phyloP scores from a whole-genome alignment of 2,113 vertebrate genomes.

The Notothenia coriiceps region DNA sequence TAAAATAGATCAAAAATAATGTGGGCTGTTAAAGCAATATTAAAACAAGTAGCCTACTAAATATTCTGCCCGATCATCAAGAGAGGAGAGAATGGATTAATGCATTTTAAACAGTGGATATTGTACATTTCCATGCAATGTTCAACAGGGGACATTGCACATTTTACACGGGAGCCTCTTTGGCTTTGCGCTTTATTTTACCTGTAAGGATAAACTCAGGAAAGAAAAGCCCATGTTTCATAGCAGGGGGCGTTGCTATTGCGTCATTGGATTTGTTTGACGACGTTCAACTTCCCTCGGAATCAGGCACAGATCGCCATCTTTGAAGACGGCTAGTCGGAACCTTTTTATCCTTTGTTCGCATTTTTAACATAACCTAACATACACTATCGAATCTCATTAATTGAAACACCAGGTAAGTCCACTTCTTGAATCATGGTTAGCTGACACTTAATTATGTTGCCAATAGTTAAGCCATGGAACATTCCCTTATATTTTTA shows the following conservation, averaged over 20 bases:
- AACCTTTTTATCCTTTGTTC: conserved; percentile 16
- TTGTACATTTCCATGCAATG: too few relatives aligned
- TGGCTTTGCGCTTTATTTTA: too few relatives aligned
- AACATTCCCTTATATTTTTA: rapidly evolving
- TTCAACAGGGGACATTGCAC: too few relatives aligned
- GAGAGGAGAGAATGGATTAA: too few relatives aligned
- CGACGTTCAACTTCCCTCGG: conserved; percentile 30
- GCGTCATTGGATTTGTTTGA: background rate
- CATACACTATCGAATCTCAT: rapidly evolving
- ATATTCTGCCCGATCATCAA: too few relatives aligned
- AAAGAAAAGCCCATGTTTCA: rapidly evolving
- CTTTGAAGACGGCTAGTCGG: conserved; percentile 33
- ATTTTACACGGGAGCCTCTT: too few relatives aligned
- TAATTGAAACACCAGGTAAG: conserved; percentile 40
- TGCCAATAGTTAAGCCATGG: rapidly evolving
- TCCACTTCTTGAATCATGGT: rapidly evolving
- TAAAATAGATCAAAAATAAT: too few relatives aligned
- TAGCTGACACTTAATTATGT: rapidly evolving
- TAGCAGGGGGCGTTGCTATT: background rate
- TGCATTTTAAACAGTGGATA: too few relatives aligned
- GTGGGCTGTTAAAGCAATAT: too few relatives aligned
- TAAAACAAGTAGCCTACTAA: too few relatives aligned
- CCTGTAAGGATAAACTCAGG: conserved; percentile 21
- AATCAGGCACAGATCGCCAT: conserved; percentile 59
- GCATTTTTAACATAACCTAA: background rate